These are phyloP conservation scores for Mugil cephalus DNA, from an alignment of 2,113 vertebrate species.

Conservation along the genomic window DNA sequence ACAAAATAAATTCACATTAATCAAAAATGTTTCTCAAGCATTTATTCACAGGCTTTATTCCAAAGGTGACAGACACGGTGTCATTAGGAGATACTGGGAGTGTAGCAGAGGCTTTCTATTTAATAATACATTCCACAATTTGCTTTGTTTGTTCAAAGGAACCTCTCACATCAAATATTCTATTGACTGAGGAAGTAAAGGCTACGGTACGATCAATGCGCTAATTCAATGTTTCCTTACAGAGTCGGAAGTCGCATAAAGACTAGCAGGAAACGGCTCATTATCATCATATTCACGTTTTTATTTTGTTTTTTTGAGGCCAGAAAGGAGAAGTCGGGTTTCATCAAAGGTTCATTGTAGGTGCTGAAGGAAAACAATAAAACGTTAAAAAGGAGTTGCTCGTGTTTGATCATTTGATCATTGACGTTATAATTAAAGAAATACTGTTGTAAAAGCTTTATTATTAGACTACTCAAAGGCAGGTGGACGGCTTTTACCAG, in stretches of 20 bases:
- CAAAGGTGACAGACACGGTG: background rate
- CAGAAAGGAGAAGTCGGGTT: background rate
- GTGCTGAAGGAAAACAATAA: background rate
- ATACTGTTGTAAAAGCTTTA: background rate
- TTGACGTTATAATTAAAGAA: slow-evolving; percentile 6
- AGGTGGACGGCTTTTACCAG: slow-evolving; percentile 8
- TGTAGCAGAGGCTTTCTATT: background rate
- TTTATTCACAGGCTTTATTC: background rate
- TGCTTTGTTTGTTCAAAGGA: background rate
- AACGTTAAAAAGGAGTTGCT: background rate
- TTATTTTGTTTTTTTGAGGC: background rate
- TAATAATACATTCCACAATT: background rate
- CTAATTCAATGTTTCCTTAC: slow-evolving; percentile 14
- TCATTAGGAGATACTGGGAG: background rate
- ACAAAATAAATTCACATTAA: too few relatives aligned
- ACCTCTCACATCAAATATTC: background rate
- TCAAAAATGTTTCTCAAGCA: background rate
- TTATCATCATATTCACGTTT: background rate
- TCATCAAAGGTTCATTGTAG: slow-evolving; percentile 4
- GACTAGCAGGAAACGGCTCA: background rate
- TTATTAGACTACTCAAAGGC: slow-evolving; percentile 29
- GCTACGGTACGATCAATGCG: background rate
- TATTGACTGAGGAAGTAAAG: background rate
- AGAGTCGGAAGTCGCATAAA: slow-evolving; percentile 2
- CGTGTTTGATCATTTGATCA: too few relatives aligned